Conservation (phyloP, 2,888 invertebrate genomes). For the Automeris io region DNA sequence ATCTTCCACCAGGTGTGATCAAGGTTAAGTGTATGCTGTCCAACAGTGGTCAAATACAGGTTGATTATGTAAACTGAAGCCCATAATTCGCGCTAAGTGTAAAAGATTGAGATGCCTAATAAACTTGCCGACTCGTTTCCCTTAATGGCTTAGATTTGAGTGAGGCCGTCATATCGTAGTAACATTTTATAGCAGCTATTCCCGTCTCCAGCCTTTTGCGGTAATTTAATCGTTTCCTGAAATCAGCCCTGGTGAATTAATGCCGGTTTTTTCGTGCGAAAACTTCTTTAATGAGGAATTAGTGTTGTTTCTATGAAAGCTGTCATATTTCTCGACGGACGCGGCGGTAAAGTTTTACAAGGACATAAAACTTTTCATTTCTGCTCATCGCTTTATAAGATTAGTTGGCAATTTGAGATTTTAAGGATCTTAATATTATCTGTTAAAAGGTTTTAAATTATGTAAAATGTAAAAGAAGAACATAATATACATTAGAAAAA, state of each 20-base stretch:
- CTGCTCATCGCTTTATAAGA: too few relatives aligned
- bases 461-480: too few relatives aligned
- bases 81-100: constrained; percentile 9
- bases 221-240: constrained; percentile 59
- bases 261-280: constrained; percentile 25
- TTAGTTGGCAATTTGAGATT: too few relatives aligned
- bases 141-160: constrained; percentile 52
- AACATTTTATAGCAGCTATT: constrained; percentile 46
- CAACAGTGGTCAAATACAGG: too few relatives aligned
- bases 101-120: constrained; percentile 14
- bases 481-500: too few relatives aligned
- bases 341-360: too few relatives aligned
- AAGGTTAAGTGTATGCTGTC: too few relatives aligned
- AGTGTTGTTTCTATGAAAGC: constrained; percentile 26
- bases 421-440: too few relatives aligned
- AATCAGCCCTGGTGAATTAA: constrained; percentile 27
- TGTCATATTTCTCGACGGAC: constrained; percentile 13
- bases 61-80: too few relatives aligned
- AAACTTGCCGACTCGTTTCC: constrained; percentile 19
- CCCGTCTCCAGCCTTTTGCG: constrained; percentile 45
- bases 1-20: too few relatives aligned
- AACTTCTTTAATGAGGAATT: constrained; percentile 33
- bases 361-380: too few relatives aligned
- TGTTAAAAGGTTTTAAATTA: too few relatives aligned
- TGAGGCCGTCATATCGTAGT: constrained; percentile 39